A percentile compares a stretch with the other conserved stretches of the same genome.
Evolutionary conservation across 2,797 vertebrate genomes (phyloP).

Genomic region (Siniperca undulata): DNA sequence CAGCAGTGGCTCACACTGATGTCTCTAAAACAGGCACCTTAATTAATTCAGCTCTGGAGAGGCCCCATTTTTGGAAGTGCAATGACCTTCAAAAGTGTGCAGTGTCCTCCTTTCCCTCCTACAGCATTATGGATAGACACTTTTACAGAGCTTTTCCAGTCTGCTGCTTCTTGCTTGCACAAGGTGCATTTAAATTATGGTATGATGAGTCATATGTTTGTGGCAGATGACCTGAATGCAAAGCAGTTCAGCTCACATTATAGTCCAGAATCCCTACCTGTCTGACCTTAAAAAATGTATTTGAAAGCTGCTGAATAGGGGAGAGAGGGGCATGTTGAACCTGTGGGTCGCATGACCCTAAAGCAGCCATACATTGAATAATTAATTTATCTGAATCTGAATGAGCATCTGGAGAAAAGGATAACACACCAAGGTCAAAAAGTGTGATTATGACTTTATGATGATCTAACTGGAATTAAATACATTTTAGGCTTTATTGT

Average conservation of each 20-base stretch:
- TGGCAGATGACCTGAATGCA: conserved; percentile 74
- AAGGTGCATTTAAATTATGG: conserved; percentile 66
- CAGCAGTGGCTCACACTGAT: conserved; percentile 62
- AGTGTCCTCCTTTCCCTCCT: conserved; percentile 70
- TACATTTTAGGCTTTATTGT: not conserved
- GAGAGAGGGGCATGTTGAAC: not conserved
- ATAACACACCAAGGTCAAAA: conserved; percentile 3
- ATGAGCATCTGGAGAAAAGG: conserved; percentile 14
- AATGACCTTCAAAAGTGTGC: conserved; percentile 80
- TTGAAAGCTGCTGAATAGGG: conserved; percentile 35
- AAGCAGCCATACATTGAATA: not conserved
- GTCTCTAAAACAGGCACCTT: conserved; percentile 77
- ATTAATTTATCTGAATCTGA: conserved; percentile 23
- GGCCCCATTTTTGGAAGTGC: conserved; percentile 81
- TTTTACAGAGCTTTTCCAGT: conserved; percentile 40
- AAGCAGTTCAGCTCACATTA: conserved; percentile 69
- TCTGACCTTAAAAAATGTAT: conserved; percentile 63
- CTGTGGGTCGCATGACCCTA: not conserved
- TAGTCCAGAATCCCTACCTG: conserved; percentile 40
- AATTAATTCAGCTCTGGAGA: conserved; percentile 81
- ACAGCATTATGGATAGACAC: conserved; percentile 44
- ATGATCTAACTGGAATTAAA: not conserved
- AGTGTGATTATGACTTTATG: not conserved
- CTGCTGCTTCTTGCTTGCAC: conserved; percentile 46
- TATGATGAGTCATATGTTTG: conserved; percentile 72